phyloP scores from a whole-genome alignment of 2,797 vertebrate species.

The Leuciscus waleckii region DNA sequence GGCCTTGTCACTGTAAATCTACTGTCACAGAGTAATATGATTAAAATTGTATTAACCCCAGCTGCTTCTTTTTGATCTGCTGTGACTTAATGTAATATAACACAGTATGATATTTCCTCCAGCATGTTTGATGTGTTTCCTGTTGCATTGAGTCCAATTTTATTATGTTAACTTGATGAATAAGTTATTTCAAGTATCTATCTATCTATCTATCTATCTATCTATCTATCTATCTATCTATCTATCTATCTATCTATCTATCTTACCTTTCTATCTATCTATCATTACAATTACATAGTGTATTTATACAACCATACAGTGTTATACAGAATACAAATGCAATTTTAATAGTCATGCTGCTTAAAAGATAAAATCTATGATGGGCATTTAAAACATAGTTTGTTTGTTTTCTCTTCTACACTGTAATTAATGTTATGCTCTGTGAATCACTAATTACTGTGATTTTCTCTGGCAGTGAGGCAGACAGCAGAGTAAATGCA shows the following conservation, averaged over 20 bases:
- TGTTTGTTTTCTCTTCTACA: constrained; percentile 58
- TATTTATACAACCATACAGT: neutral
- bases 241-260: neutral
- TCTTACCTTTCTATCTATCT: neutral
- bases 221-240: neutral
- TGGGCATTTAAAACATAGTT: constrained; percentile 41
- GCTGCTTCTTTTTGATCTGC: constrained; percentile 38
- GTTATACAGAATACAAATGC: neutral
- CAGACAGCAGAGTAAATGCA: constrained; percentile 40
- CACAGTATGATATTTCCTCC: neutral
- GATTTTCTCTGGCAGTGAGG: constrained; percentile 56
- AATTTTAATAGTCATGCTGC: neutral
- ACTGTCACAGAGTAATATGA: constrained; percentile 24
- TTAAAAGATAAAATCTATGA: constrained; percentile 13
- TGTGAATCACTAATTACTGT: constrained; percentile 60
- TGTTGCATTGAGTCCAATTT: neutral
- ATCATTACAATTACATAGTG: neutral
- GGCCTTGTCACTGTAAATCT: constrained; percentile 33
- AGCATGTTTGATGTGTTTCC: neutral
- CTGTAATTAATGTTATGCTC: constrained; percentile 61
- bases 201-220: neutral
- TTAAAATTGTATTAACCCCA: constrained; percentile 39
- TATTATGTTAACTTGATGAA: neutral
- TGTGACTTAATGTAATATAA: constrained; percentile 6
- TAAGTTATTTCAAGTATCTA: neutral